These are phyloP conservation scores for Cephus spinipes DNA, from an alignment of 2,888 invertebrate species.

Conservation along the genomic window DNA sequence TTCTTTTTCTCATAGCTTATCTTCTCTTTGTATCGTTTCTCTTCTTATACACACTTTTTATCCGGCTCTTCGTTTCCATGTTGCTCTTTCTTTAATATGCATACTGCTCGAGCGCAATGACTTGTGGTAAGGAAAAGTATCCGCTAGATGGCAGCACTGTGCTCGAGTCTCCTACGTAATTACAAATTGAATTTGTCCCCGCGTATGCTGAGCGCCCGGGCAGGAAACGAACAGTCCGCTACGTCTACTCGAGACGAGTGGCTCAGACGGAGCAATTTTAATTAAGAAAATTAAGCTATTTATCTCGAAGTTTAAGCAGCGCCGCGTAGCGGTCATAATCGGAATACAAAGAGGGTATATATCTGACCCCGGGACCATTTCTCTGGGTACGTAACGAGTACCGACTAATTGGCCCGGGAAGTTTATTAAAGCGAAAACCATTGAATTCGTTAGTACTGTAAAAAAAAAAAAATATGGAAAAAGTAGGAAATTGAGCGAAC, in stretches of 20 bases:
- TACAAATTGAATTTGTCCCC: not conserved
- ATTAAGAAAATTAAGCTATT: conserved; percentile 56
- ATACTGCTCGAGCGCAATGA: not conserved
- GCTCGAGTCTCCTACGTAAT: not conserved
- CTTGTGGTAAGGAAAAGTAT: not conserved
- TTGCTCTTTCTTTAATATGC: not conserved
- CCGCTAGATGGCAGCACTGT: not conserved
- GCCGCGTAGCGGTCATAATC: conserved; percentile 19
- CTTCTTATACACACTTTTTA: not conserved
- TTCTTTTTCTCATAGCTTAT: not conserved
- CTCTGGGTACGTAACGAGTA: conserved; percentile 11
- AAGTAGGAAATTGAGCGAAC: too few species aligned
- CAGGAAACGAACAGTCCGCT: conserved; percentile 16
- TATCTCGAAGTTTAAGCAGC: conserved; percentile 37
- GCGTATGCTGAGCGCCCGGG: not conserved
- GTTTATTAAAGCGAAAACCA: conserved; percentile 33
- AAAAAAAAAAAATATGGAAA: not conserved
- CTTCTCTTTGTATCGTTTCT: not conserved
- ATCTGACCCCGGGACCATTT: conserved; percentile 21
- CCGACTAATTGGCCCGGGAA: conserved; percentile 17
- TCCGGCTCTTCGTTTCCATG: not conserved
- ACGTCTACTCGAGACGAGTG: conserved; percentile 33
- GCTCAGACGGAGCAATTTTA: conserved; percentile 40
- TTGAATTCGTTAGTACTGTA: not conserved
- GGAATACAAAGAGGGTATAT: conserved; percentile 30